Evolutionary conservation across 1,140 invertebrate genomes (phyloP), one percentile per base, ranked within the genome.

Genomic region (Hetaerina americana): DNA sequence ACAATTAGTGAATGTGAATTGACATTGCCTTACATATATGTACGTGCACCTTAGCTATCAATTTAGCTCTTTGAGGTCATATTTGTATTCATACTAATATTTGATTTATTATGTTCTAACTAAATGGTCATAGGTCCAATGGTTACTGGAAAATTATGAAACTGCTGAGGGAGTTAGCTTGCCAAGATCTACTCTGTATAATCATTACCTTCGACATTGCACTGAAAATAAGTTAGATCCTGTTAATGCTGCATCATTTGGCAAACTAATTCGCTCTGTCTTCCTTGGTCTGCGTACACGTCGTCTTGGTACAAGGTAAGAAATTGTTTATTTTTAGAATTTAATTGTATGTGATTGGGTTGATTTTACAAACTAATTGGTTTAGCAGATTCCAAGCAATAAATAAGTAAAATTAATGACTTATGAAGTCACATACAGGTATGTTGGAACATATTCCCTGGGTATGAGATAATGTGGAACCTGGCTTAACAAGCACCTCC

Each of bases 201-300:
- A 94, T 79, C 96, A 99, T 84, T 99, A 99, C 82, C 85, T 98
- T 75, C 88, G 93, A 26, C 96, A 98, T 80, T 99, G 97, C 83
- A 87, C 89, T 66, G 93, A 98, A 77, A 89, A 96, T 78, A 96
- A 96, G 81, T 84, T 99, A 70, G 96, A 98, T 80, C 95, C 96
- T 6, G 97, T 99, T 71, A 99, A 99, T 86, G 96, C 96, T 67
- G 97, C 97, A 10, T 98, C 96, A 40, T 99, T 99, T 86, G 97
- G 97, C 27, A 99, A 99, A 84, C 85, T 99, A 15, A 99, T 99
- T 76, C 88, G 97, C 57, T 97, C 95, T 5, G 97, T 99, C 40
- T 99, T 99, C 84, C 85, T 98, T 74, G 96, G 96, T 10, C 84
- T 99, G 73, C 85, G 95, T 74, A 99, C 97, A 24, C 84, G 97